Percentiles rank a stretch among this genome's conserved stretches.
Conservation (phyloP, 23 tunicate species). For the Halocynthia aurantium region DNA sequence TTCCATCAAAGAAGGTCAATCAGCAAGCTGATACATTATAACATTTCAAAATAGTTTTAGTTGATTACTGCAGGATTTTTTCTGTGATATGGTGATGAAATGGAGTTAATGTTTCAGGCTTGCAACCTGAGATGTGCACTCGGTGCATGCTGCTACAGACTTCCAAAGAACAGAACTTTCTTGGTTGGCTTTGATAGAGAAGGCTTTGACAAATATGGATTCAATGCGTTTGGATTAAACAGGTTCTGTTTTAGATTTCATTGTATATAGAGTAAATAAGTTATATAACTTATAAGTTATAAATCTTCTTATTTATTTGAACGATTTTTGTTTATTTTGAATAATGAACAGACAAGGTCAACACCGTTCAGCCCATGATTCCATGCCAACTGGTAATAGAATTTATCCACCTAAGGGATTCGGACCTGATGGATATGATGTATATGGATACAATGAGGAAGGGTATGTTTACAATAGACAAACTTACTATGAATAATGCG, state of each 20-base stretch:
- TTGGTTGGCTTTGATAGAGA: constrained; percentile 56
- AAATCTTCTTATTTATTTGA: too few relatives aligned
- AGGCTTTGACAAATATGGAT: constrained; percentile 85
- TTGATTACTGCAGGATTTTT: not conserved
- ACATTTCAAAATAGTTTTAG: constrained; percentile 5
- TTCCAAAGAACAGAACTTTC: constrained; percentile 27
- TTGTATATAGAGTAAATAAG: not conserved
- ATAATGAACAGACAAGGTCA: constrained; percentile 35
- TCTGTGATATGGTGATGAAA: not conserved
- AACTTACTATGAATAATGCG: not conserved
- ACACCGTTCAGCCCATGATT: constrained; percentile 47
- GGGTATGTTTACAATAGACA: constrained; percentile 38
- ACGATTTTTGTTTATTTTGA: not conserved
- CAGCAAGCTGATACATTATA: not conserved
- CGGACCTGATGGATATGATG: constrained; percentile 66
- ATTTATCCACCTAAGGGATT: constrained; percentile 71
- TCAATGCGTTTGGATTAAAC: constrained; percentile 51
- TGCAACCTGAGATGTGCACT: constrained; percentile 67
- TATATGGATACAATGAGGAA: constrained; percentile 58
- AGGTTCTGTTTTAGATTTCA: constrained; percentile 29
- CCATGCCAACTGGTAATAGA: constrained; percentile 60
- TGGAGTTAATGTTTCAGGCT: constrained; percentile 26
- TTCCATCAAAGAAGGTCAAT: constrained; percentile 49
- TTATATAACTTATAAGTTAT: too few relatives aligned
- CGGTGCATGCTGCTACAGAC: constrained; percentile 85